phyloP scores from a whole-genome alignment of 2,113 vertebrate genomes.

The Pavo muticus region DNA sequence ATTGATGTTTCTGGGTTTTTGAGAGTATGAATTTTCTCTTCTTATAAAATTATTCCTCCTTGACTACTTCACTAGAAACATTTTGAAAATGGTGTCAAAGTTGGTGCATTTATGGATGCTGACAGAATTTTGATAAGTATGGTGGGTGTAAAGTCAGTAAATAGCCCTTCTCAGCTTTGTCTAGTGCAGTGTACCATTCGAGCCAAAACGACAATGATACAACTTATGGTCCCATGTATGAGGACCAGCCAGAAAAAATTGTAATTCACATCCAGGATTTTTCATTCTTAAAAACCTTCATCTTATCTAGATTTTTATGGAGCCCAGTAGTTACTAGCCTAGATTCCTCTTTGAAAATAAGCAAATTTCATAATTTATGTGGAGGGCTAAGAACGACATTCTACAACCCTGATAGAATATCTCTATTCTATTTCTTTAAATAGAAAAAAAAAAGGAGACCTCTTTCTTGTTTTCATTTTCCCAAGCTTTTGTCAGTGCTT shows the following conservation, averaged over 20 bases:
- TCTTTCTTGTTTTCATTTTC: slow-evolving; percentile 49
- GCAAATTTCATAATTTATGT: slow-evolving; percentile 15
- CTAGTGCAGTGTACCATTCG: neutral
- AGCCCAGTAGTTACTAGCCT: neutral
- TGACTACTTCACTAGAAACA: neutral
- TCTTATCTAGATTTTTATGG: slow-evolving; percentile 9
- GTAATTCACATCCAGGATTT: neutral
- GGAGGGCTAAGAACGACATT: slow-evolving; percentile 49
- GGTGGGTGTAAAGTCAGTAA: neutral
- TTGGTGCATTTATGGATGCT: neutral
- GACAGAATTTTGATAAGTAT: neutral
- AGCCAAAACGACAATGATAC: neutral
- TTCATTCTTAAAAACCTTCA: neutral
- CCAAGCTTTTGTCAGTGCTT: slow-evolving; percentile 71
- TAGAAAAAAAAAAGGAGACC: neutral
- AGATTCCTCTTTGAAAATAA: slow-evolving; percentile 20
- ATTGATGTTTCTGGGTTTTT: neutral
- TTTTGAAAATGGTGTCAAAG: neutral
- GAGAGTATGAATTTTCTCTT: neutral
- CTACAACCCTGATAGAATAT: neutral
- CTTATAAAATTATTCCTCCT: neutral
- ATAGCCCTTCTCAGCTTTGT: neutral
- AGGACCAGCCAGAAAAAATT: neutral
- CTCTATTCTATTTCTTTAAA: neutral
- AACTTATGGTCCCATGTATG: neutral